phyloP scores from a whole-genome alignment of 1,140 invertebrate genomes.

The Stratiolaelaps scimitus region DNA sequence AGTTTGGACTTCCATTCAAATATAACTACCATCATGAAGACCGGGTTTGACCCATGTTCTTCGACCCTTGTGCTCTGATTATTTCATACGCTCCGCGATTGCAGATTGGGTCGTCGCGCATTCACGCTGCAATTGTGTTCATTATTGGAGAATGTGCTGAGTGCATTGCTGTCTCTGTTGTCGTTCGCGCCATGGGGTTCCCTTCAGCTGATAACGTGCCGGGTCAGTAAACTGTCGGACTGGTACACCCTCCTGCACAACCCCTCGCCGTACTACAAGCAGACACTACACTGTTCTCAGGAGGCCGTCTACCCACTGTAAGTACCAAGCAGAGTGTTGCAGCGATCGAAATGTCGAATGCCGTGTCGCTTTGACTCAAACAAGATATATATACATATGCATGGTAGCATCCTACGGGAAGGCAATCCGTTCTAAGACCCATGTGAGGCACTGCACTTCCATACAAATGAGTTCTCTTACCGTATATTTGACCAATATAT shows the following conservation, averaged over 20 bases:
- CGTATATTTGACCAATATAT: no score
- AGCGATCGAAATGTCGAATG: not conserved
- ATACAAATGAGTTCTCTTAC: no score
- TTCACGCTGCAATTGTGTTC: constrained; percentile 60
- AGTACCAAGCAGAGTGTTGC: constrained; percentile 42
- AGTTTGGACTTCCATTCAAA: no score
- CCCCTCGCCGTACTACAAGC: constrained; percentile 77
- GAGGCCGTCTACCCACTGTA: constrained; percentile 93
- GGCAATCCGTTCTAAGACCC: constrained; percentile 1
- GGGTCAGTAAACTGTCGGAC: constrained; percentile 62
- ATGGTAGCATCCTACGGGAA: not conserved
- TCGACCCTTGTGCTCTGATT: no score
- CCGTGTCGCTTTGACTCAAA: not conserved
- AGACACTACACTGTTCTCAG: constrained; percentile 79
- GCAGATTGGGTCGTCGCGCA: constrained; percentile 56
- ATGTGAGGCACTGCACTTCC: no score
- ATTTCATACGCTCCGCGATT: no score
- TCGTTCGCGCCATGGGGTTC: constrained; percentile 58
- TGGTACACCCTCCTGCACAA: constrained; percentile 94
- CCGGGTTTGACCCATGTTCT: no score
- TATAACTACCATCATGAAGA: no score
- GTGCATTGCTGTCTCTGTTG: constrained; percentile 59
- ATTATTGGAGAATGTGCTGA: constrained; percentile 58
- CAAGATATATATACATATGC: not conserved
- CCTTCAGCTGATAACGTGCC: constrained; percentile 61